These are phyloP conservation scores for Crotalus tigris DNA, from an alignment of 2,113 vertebrate genomes.

Conservation along the genomic window DNA sequence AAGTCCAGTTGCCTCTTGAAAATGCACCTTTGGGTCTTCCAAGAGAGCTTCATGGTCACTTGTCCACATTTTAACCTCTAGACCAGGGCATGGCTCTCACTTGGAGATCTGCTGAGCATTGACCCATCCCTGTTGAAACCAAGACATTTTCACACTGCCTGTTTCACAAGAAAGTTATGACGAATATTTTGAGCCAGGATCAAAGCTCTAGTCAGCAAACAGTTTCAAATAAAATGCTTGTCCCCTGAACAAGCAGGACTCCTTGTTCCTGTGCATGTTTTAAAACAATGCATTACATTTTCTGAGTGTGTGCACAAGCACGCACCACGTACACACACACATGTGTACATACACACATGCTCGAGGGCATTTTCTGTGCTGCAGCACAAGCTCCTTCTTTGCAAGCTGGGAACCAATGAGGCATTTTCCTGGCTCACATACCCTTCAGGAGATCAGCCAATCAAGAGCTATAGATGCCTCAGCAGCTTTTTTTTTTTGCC, in stretches of 20 bases:
- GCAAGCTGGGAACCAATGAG: background rate
- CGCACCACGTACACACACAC: too few species aligned
- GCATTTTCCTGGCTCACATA: background rate
- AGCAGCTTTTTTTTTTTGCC: too few species aligned
- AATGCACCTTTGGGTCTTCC: background rate
- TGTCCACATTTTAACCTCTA: background rate
- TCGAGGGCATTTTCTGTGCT: background rate
- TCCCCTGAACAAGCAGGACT: background rate
- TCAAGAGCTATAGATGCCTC: background rate
- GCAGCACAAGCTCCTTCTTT: background rate
- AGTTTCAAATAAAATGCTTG: background rate
- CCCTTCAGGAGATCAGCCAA: background rate
- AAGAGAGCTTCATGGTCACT: background rate
- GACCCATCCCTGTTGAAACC: background rate
- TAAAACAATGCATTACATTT: background rate
- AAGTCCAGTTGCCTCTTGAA: background rate
- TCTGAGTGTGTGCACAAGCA: background rate
- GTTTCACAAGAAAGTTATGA: background rate
- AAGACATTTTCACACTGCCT: background rate
- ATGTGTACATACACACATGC: fast-evolving
- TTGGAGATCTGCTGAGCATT: background rate
- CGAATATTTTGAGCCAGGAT: background rate
- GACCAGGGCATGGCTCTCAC: background rate
- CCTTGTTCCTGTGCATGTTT: background rate
- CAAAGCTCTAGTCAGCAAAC: background rate